Base-by-base conservation (phyloP, 2,888 invertebrate species). In the Trichopria drosophilae region DNA sequence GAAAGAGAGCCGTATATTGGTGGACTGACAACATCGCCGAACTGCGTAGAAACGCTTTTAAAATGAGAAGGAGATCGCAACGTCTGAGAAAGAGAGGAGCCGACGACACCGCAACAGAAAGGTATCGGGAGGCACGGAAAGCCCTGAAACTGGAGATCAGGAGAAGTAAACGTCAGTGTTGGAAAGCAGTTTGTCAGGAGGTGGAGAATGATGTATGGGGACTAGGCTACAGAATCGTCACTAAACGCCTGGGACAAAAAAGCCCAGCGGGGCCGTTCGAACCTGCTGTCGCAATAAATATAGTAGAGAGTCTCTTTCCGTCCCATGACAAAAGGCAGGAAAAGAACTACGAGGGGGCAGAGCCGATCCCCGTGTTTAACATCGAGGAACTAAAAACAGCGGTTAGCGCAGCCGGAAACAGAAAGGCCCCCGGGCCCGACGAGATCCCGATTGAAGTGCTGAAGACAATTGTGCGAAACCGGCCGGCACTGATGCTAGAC, bases 401-500 rank as follows among this genome's bases (percentile, higher is more conserved):
- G n/a, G n/a, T n/a, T n/a, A 29, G 29, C n/a, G n/a, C n/a, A n/a
- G n/a, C n/a, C n/a, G n/a, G n/a, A n/a, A n/a, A n/a, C n/a, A n/a
- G n/a, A n/a, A n/a, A n/a, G n/a, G n/a, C n/a, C n/a, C n/a, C n/a
- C n/a, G n/a, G n/a, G n/a, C n/a, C n/a, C n/a, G n/a, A n/a, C n/a
- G n/a, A n/a, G n/a, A n/a, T n/a, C n/a, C n/a, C n/a, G n/a, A n/a
- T n/a, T 9, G 48, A 51, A 36, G 45, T 41, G n/a, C 22, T 54
- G 3, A 48, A 51, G 24, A 37, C 31, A 6, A 28, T 37, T 7
- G 39, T 24, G 20, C 10, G 35, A 22, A 18, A 28, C 16, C 32
- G 42, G n/a, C 45, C 44, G 10, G 24, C 12, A 18, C 12, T 51
- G 12, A 20, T 59, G 26, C 51, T 57, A 6, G 20, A 35, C 5